Base-by-base conservation (phyloP, 2,888 invertebrate genomes). In the Bellardia bayeri region DNA sequence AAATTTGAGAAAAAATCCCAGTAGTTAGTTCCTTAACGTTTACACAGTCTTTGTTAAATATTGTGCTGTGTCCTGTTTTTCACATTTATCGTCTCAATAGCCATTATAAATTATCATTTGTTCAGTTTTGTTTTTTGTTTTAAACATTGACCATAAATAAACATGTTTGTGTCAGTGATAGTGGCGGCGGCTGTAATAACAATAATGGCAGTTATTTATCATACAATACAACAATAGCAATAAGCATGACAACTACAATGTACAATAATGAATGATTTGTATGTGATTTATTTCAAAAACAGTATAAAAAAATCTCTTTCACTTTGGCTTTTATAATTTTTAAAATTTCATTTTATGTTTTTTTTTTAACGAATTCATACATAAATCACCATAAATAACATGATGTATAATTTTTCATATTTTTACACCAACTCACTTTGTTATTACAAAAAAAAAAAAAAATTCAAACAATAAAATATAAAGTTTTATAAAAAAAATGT, bases 171-270 rank as follows among this genome's bases (percentile, higher is more conserved):
- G 72, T 66, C 72, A 81, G 71, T 80, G 83, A 81, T 87, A 83
- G 87, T 69, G 79, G 72, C 69, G 75, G 66, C 71, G 81, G 72
- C 56, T 81, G 72, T 82, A 79, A 58, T 79, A 85, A 80, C 69
- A 75, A 85, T 85, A 87, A 85, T 87, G 85, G 3, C 78, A 72
- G 78, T 80, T 87, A 87, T 87, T 85, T 85, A 87, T 85, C 82
- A 87, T 69, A 75, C 80, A 78, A 51, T 37, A 82, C 61, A 54
- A 58, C 68, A 71, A 56, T 42, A 75, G 51, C 16, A 61, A 61
- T 37, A 81, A 72, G 14, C 51, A 64, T 30, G 72, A 64, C 63
- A 72, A 45, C 69, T 33, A 45, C 69, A 83, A 64, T 63, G n/a
- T 68, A 40, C 68, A 56, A 74, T 74, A 72, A 63, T 69, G 80